These are phyloP conservation scores for Apolygus lucorum DNA, from an alignment of 1,140 invertebrate genomes.

Conservation along the genomic window DNA sequence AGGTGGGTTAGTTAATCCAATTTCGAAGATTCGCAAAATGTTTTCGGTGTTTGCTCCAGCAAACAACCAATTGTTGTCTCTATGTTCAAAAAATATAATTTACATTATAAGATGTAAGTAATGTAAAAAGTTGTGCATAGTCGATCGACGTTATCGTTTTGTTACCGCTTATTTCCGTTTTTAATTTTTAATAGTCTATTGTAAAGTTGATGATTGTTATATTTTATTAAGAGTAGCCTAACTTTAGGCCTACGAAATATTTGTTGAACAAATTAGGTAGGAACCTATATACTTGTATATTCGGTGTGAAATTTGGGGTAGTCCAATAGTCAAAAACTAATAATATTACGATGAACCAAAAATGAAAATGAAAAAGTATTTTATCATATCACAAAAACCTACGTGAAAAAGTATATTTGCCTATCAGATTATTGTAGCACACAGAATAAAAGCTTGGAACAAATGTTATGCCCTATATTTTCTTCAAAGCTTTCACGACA, in stretches of 20 bases:
- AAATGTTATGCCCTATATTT: background rate
- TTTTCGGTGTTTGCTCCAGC: too few relatives aligned
- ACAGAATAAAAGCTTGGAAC: background rate
- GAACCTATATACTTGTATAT: background rate
- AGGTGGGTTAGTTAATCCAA: background rate
- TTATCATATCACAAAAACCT: background rate
- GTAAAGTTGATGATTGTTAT: background rate
- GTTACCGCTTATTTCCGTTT: background rate
- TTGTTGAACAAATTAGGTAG: background rate
- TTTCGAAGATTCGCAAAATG: background rate
- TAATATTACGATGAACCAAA: background rate
- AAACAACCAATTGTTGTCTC: background rate
- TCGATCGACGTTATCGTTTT: background rate
- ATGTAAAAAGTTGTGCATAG: conserved; percentile 1
- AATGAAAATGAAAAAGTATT: background rate
- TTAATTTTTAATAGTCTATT: background rate
- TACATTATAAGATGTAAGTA: background rate
- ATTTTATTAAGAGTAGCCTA: background rate
- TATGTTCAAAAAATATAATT: background rate
- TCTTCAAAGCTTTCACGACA: background rate
- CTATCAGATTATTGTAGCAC: background rate
- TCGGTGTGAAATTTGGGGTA: background rate
- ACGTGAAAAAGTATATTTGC: background rate
- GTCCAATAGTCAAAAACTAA: background rate
- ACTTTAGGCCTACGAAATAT: background rate